Evolutionary conservation across 2,888 invertebrate species (phyloP), one percentile per base, ranked within the genome.

Genomic region (Meteorus colon): DNA sequence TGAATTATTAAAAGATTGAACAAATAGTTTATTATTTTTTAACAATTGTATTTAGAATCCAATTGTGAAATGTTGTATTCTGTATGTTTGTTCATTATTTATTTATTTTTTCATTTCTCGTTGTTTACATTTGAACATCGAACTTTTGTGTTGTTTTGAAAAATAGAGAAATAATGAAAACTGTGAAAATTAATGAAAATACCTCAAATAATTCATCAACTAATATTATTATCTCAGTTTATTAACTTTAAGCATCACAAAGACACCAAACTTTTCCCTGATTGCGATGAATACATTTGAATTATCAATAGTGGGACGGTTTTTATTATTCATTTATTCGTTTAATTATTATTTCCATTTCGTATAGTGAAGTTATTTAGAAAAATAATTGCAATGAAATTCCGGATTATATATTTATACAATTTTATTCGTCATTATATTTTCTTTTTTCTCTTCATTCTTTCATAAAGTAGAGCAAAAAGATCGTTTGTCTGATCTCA

Each of bases 241-340:
- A 19, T 19, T 55, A 24, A n/a, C 19, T 48, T 48, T 48, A n/a
- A 19, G 24, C 19, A 8, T 55, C 19, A 55, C 55, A 19, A 4
- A 8, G 55, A 19, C 8, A 10, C 24, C n/a, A 55, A 55, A 19
- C 55, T 8, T 55, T n/a, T 48, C 48, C 6, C 48, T n/a, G 48
- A 48, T 2, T 48, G 48, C n/a, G 16, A 48, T n/a, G 48, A n/a
- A n/a, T 5, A n/a, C 48, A 48, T n/a, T 24, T 55, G 55, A 19
- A 55, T 55, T 55, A 55, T 55, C n/a, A 55, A 24, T 55, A 55
- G 19, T 55, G 19, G 55, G 55, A 55, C 55, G 55, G 55, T 55
- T 55, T 55, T 55, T 55, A 19, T 55, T 24, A 5, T n/a, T 51
- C 6, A 45, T n/a, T 48, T 48, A 48, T 24, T 19, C n/a, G 16